Base-by-base conservation (phyloP, 2,888 invertebrate species). In the Cephus sareptanus region DNA sequence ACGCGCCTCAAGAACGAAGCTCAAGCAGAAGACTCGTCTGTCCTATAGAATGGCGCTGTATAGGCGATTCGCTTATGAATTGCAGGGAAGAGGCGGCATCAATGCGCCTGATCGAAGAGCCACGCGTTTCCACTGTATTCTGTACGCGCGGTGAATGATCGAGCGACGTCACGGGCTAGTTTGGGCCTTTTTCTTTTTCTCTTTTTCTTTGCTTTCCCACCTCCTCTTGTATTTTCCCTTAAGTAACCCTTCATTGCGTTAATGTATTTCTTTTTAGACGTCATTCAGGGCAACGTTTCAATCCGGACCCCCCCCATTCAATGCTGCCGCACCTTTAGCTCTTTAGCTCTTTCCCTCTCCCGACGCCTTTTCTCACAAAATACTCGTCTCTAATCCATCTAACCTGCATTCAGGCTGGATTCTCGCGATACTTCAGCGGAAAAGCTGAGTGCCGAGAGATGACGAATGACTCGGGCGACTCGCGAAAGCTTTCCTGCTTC, bases 221-320 rank as follows among this genome's bases (percentile, higher is more conserved):
- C 86, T 87, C 88, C 85, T 84, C 82, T 84, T 84, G 34, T 34
- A 71, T 35, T 71, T 71, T 40, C 40, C 40, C 15, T 37, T 34
- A 69, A 69, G 33, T 30, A 76, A 68, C 76, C 76, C 31, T 56
- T 75, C 74, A 74, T 37, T 84, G 83, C 85, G 87, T 87, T 90
- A 90, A 90, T 90, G 90, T 86, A 88, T 86, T 88, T 87, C 89
- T 87, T 89, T 88, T 83, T 86, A 83, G 85, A 78, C 84, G 82
- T 85, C 84, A 88, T 89, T 88, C 86, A 89, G 81, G 83, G 79
- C 82, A 86, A 90, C 87, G 86, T 89, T 89, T 90, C 88, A 90
- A 90, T 90, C 85, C 85, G 86, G 85, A 40, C 15, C 4, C 40
- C 85, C n/a, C n/a, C 89, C 83, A 89, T 89, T 89, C 88, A 89